phyloP scores from a whole-genome alignment of 1,140 invertebrate species.

The Delia radicum region DNA sequence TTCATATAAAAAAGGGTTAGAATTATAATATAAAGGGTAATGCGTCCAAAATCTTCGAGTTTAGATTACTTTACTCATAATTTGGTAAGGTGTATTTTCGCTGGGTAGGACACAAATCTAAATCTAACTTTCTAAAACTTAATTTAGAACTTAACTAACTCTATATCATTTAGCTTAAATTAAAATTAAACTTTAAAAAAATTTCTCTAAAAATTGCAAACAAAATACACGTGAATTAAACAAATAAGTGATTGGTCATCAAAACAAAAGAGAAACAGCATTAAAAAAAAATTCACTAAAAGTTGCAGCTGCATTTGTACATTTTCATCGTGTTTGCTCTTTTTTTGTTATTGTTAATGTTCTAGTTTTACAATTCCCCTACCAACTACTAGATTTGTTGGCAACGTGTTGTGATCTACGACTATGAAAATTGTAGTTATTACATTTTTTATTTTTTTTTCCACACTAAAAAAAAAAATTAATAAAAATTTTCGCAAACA shows the following conservation, averaged over 20 bases:
- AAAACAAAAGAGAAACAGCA: not conserved
- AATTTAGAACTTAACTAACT: too few species aligned
- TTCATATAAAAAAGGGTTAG: too few species aligned
- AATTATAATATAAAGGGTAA: too few species aligned
- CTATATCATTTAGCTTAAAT: too few species aligned
- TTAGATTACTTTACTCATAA: too few species aligned
- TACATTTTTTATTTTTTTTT: not conserved
- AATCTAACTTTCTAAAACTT: too few species aligned
- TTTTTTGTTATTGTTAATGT: not conserved
- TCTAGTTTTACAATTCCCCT: not conserved
- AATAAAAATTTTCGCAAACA: too few species aligned
- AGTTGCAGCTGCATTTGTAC: constrained; percentile 15
- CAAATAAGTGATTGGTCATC: constrained; percentile 16
- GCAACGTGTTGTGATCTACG: not conserved
- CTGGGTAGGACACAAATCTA: too few species aligned
- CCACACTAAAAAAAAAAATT: too few species aligned
- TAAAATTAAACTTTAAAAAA: too few species aligned
- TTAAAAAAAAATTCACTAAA: constrained; percentile 2
- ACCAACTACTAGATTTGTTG: not conserved
- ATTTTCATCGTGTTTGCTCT: not conserved
- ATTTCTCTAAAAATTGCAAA: not conserved
- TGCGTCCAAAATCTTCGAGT: too few species aligned
- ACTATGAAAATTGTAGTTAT: not conserved
- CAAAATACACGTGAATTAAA: not conserved
- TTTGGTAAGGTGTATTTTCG: too few species aligned